Evolutionary conservation across 2,888 invertebrate genomes (phyloP), one percentile per base, ranked within the genome.

Genomic region (Metacarcinus magister): DNA sequence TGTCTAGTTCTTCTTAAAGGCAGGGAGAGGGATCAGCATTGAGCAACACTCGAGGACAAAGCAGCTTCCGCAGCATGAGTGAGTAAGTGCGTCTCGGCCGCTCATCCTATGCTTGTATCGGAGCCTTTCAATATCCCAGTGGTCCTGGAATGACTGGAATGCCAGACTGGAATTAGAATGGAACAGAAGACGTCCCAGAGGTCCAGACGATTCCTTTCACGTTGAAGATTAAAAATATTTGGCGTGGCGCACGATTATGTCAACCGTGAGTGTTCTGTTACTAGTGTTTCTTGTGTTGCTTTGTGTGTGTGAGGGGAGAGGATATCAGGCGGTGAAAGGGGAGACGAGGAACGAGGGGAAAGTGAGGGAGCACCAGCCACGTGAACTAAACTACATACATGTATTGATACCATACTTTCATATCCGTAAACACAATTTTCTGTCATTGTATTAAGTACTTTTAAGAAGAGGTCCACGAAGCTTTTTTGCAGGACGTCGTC

Each of bases 161-260:
- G 93, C 67, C 67, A 39, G 60, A 93, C 60, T 93, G 60, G 93
- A 93, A 93, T 93, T 39, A 67, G 93, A 67, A 93, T 39, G 93
- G 93, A 39, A 13, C 60, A 93, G 60, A 67, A 39, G 67, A 67
- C 48, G 48, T 16, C 54, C 54, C 48, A 60, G 90, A 43, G 32
- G 10, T 44, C 43, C 90, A 39, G 19, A 90, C 43, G 90, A 67
- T 67, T 67, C 67, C 67, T 67, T 67, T 67, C 67, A 67, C 67
- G 67, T 67, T 67, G 87, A 48, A 28, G 92, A 92, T 44, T 43
- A 46, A 48, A 39, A 48, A 48, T 46, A 46, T 28, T 43, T 46
- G 92, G 28, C 10, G 28, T 44, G 28, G n/a, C 44, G 48, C 44
- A n/a, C 28, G 46, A 92, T 28, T 46, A 39, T 46, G 92, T 67